A percentile compares a stretch with the other conserved stretches of the same genome.
Evolutionary conservation across 1,140 invertebrate genomes (phyloP).

Genomic region (Zelostemma sp.): DNA sequence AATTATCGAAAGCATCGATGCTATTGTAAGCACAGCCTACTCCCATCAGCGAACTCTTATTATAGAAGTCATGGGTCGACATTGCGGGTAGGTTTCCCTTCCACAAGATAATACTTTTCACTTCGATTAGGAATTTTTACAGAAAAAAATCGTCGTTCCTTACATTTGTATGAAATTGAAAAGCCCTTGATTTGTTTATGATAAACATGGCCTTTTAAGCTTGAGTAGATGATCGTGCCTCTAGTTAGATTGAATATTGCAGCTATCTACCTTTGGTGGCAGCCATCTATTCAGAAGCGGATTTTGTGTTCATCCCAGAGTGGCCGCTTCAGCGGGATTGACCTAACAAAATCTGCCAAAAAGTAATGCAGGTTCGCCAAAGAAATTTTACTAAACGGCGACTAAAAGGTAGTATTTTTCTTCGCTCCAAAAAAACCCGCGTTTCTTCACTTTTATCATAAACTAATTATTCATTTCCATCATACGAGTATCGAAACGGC

Average conservation of each 20-base stretch:
- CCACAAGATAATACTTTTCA: no score
- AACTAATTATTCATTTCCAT: no score
- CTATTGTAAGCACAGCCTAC: constrained; percentile 96
- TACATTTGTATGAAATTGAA: no score
- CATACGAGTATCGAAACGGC: no score
- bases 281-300: constrained; percentile 91
- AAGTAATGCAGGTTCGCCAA: constrained; percentile 85
- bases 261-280: constrained; percentile 96
- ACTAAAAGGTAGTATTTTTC: neutral
- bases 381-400: constrained; percentile 12
- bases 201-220: constrained; percentile 10
- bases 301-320: constrained; percentile 98
- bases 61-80: constrained; percentile 99
- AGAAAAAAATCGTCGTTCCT: no score
- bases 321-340: constrained; percentile 93
- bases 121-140: neutral
- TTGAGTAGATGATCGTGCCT: constrained; percentile 31
- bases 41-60: constrained; percentile 99
- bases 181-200: no score
- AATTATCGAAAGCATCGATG: constrained; percentile 99
- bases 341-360: constrained; percentile 92
- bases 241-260: constrained; percentile 72
- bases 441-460: neutral
- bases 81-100: constrained; percentile 88
- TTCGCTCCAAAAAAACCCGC: neutral